Evolutionary conservation across 2,113 vertebrate genomes (phyloP), one percentile per base, ranked within the genome.

Genomic region (Delphinapterus leucas): DNA sequence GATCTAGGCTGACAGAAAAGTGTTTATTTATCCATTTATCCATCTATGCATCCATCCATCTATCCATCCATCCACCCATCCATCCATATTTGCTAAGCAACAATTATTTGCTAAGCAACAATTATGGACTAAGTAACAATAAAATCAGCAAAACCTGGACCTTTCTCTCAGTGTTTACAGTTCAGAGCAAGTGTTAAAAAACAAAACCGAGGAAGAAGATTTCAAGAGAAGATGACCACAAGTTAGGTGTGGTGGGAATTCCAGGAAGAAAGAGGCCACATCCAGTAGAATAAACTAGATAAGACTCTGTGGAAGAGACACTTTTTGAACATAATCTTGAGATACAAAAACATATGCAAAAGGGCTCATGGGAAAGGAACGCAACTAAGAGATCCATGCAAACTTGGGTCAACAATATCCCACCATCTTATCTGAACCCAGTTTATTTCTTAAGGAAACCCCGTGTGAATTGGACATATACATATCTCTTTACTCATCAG

Each of bases 361-460:
- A 38, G 17, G 26, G 14, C 18, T 33, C 47, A 20, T 10, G 33
- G 81, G 68, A 21, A 79, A 95, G 3, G 12, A 60, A 82, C 12
- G 33, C 18, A 33, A 26, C 53, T 15, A 13, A 20, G 6, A 55
- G 55, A 2, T 41, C 47, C 38, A 0, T 20, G 41, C 2, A 61
- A 60, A 74, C 23, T 15, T 77, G 31, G 9, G 10, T 8, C 33
- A 44, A 31, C 87, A 61, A 28, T 23, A 55, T 14, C 85, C 63
- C 33, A 86, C 47, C 88, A 44, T 94, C 97, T 94, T 67, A 71
- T 8, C 73, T 74, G 25, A 88, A n/a, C 1, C 28, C 21, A n/a
- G 60, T 96, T 97, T 88, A 70, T 95, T 97, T 96, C 38, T 77
- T 84, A 95, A 89, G 81, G 89, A 97, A 97, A 92, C 33, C 61